phyloP scores from a whole-genome alignment of 2,113 vertebrate genomes.

The Fregata magnificens region DNA sequence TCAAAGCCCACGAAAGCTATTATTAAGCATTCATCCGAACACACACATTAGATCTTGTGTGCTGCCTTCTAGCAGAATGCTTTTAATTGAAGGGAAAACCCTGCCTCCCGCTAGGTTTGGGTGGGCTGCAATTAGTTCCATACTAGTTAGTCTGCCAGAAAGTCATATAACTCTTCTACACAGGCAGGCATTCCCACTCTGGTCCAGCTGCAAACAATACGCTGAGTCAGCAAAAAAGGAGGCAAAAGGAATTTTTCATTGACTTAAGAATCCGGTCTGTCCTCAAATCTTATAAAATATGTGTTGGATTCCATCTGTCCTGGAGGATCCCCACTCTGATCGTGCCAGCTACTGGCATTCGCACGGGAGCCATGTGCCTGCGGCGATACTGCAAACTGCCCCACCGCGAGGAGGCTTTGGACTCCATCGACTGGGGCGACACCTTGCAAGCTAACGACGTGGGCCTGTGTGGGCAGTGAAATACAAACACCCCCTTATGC shows the following conservation, averaged over 20 bases:
- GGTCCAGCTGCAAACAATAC: slow-evolving; percentile 23
- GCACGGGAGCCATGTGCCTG: fast-evolving
- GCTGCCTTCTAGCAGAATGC: slow-evolving; percentile 47
- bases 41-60: slow-evolving; percentile 4
- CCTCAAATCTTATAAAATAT: slow-evolving; percentile 34
- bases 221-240: slow-evolving; percentile 38
- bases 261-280: slow-evolving; percentile 16
- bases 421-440: background rate
- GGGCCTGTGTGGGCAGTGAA: background rate
- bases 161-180: slow-evolving; percentile 43
- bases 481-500: background rate
- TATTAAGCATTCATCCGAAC: background rate
- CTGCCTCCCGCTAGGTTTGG: slow-evolving; percentile 59
- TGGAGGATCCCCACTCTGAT: background rate
- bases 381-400: fast-evolving
- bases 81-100: slow-evolving; percentile 56
- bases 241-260: slow-evolving; percentile 26
- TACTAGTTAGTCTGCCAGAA: slow-evolving; percentile 51
- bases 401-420: background rate
- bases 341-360: background rate
- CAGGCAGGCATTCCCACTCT: slow-evolving; percentile 21
- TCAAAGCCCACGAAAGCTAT: background rate
- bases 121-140: slow-evolving; percentile 65
- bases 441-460: fast-evolving
- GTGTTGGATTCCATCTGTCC: background rate